These are phyloP conservation scores for Phrynosoma platyrhinos DNA, from an alignment of 2,113 vertebrate species.

Conservation along the genomic window DNA sequence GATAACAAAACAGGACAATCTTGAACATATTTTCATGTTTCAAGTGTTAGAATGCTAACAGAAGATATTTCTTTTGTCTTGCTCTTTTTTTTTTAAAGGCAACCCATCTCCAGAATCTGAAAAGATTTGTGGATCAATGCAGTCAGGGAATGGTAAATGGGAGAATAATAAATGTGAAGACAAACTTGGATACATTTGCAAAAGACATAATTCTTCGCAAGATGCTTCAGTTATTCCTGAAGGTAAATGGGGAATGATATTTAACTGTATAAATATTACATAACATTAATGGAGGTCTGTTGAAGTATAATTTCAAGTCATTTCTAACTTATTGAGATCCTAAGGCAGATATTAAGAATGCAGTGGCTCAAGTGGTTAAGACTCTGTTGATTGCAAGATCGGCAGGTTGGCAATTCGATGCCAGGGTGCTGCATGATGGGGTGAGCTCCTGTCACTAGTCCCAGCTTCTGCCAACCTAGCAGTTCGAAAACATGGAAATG, in stretches of 20 bases:
- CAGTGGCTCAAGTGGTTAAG: no score
- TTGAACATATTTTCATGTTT: not conserved
- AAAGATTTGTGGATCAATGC: slow-evolving; percentile 86
- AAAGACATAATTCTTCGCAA: slow-evolving; percentile 85
- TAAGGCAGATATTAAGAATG: no score
- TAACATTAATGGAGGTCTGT: no score
- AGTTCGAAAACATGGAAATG: no score
- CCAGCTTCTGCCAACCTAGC: no score
- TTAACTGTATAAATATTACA: not conserved
- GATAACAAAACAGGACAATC: not conserved
- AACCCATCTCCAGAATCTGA: slow-evolving; percentile 86
- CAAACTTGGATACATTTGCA: slow-evolving; percentile 92
- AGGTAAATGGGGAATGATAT: slow-evolving; percentile 59
- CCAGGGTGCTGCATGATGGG: no score
- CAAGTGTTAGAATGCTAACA: not conserved
- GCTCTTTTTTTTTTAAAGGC: slow-evolving; percentile 74
- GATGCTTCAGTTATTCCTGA: slow-evolving; percentile 59
- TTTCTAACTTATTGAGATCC: no score
- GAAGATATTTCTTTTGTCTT: not conserved
- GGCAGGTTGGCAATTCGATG: no score
- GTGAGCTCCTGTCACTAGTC: no score
- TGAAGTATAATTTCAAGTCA: no score
- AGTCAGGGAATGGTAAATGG: slow-evolving; percentile 90
- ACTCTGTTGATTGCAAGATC: no score
- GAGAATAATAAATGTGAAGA: slow-evolving; percentile 82